Base-by-base conservation (phyloP, 2,797 vertebrate species). In the Anabas testudineus region DNA sequence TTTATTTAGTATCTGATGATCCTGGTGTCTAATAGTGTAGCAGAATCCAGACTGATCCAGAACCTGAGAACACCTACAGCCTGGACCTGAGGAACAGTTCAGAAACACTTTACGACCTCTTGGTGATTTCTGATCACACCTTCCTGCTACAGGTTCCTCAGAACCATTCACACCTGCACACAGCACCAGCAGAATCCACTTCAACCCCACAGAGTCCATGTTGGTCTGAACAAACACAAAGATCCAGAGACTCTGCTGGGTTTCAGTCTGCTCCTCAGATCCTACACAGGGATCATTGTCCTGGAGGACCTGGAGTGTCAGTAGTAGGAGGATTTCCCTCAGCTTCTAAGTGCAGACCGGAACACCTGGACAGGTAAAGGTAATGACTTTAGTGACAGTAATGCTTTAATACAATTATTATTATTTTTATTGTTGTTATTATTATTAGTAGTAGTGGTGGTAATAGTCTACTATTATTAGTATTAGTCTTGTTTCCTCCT, bases 281-380 rank as follows among this genome's bases (percentile, higher is more conserved):
- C n/a, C n/a, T n/a, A n/a, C n/a, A n/a, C 49, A 3, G 21, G 37
- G n/a, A 19, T 78, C 54, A 73, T 9, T 42, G 83, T 42, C 32
- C 61, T 22, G 68, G 15, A 49, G 64, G 18, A 49, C 66, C 63
- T 32, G 36, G 5, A 34, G 55, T 1, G 8, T 71, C 30, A 64
- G 64, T 45, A 48, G n/a, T 9, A 7, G 62, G 6, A 34, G 30
- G 47, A 10, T 4, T 1, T 72, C 62, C 77, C 7, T 77, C 72
- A 4, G 49, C 32, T 15, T 69, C 48, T 2, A 59, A 39, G 4
- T 61, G 58, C 2, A 55, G 14, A 65, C 51, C 65, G 14, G 71
- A 32, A 76, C 56, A 75, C 78, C 86, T 89, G 78, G 2, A 68
- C 49, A 78, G 67, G 71, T 65, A 10, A 64, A 3, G 18, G 5